phyloP scores from a whole-genome alignment of 2,888 invertebrate genomes.

The Drosophila seclusa region DNA sequence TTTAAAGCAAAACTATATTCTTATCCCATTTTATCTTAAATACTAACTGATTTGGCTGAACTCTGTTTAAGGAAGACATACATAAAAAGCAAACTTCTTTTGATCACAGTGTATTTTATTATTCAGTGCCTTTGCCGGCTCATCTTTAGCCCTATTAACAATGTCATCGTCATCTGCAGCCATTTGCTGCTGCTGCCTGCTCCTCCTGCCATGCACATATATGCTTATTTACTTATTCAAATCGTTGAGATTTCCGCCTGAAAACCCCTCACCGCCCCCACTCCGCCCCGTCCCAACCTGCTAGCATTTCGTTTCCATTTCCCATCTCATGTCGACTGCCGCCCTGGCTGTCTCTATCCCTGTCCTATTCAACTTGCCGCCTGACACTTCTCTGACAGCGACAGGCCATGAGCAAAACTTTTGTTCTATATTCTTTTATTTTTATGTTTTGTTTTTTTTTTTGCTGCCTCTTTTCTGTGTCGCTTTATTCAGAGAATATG shows the following conservation, averaged over 20 bases:
- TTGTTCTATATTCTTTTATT: constrained; percentile 70
- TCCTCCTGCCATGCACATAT: constrained; percentile 33
- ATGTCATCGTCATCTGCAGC: constrained; percentile 73
- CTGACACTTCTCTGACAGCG: constrained; percentile 83
- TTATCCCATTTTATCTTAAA: not conserved
- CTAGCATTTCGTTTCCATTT: constrained; percentile 55
- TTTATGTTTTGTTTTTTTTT: constrained; percentile 20
- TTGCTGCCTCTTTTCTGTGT: constrained; percentile 30
- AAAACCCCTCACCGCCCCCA: not conserved
- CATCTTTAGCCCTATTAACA: constrained; percentile 65
- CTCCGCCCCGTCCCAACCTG: not conserved
- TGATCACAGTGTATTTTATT: constrained; percentile 29
- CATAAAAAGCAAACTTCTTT: not conserved
- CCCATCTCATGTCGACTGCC: constrained; percentile 52
- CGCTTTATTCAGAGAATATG: constrained; percentile 55
- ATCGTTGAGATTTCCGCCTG: constrained; percentile 65
- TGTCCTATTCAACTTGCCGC: constrained; percentile 77
- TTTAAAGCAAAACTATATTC: not conserved
- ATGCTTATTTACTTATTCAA: constrained; percentile 79
- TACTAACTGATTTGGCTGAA: not conserved
- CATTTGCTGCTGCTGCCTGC: constrained; percentile 54
- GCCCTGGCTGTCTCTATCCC: constrained; percentile 55
- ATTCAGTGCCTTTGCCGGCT: constrained; percentile 30
- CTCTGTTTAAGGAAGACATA: not conserved
- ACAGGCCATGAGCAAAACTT: constrained; percentile 80